Conservation (phyloP, 2,797 vertebrate species). For the Scomberomorus guttatus region DNA sequence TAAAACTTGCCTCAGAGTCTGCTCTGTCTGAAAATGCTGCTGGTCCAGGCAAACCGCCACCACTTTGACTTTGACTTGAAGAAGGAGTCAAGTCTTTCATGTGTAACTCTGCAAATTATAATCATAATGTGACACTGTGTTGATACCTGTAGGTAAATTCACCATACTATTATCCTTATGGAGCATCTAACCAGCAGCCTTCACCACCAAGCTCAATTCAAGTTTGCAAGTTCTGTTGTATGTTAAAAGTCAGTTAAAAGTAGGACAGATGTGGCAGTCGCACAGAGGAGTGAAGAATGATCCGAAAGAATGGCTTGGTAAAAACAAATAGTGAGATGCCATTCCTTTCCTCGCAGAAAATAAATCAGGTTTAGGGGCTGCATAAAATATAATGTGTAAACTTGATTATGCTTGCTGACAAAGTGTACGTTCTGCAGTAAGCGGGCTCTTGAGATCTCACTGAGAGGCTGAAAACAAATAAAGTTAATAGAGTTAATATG, state of each 20-base stretch:
- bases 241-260: neutral
- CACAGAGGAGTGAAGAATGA: constrained; percentile 39
- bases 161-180: neutral
- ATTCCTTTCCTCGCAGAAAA: constrained; percentile 28
- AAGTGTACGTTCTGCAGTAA: constrained; percentile 34
- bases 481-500: constrained; percentile 60
- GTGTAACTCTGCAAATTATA: neutral
- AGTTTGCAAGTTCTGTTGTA: neutral
- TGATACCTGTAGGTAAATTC: neutral
- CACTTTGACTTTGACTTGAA: neutral
- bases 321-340: constrained; percentile 10
- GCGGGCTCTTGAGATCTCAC: constrained; percentile 42
- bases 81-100: neutral
- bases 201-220: neutral
- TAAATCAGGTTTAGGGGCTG: constrained; percentile 49
- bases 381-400: constrained; percentile 46
- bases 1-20: neutral
- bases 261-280: constrained; percentile 14
- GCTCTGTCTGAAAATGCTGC: neutral
- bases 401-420: constrained; percentile 51
- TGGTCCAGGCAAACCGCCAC: neutral
- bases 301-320: constrained; percentile 16
- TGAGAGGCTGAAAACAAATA: constrained; percentile 43
- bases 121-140: neutral
- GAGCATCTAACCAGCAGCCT: neutral